Base-by-base conservation (phyloP, 2,797 vertebrate species). In the Mycteria americana region DNA sequence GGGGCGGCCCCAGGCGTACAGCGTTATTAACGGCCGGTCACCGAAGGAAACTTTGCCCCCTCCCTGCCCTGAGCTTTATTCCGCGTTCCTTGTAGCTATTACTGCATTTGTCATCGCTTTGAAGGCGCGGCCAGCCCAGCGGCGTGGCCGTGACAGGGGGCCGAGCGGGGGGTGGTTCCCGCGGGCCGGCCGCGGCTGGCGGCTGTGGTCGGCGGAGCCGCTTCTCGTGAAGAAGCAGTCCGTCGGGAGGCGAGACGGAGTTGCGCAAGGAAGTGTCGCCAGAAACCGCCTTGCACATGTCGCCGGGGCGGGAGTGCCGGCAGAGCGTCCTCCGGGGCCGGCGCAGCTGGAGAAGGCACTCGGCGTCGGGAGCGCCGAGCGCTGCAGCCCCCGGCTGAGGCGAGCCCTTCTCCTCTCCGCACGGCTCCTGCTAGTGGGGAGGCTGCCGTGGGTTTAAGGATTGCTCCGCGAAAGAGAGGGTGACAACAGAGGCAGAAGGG, bases 401-500 rank as follows among this genome's bases (percentile, higher is more conserved):
- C 50, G 17, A 28, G 51, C 27, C 27, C 27, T 6, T 10, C 50
- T 51, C 50, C 51, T 53, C 27, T 25, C 51, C 51, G 27, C 51
- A 6, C 4, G 51, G 51, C 41, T 31, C 7, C 70, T 33, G 28
- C 46, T 11, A 5, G 17, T 2, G n/a, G 18, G n/a, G 14, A 43
- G 54, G 68, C 50, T 27, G 19, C 50, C 13, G 9, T 3, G 35
- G 39, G 2, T 4, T 4, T 5, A 15, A 9, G 54, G 53, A 4
- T 14, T 9, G 35, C 12, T 23, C 3, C 21, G 6, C 2, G 53
- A 11, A 15, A 41, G 37, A 21, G 4, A 4, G 46, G 53, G 3
- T 10, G 28, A 6, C 24, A 1, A 0, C 18, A 0, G 0, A 0
- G 2, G 30, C 39, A 5, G 33, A 11, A 37, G 43, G 27, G 10